Conservation (phyloP, 2,113 vertebrate species). For the Scalopus aquaticus region DNA sequence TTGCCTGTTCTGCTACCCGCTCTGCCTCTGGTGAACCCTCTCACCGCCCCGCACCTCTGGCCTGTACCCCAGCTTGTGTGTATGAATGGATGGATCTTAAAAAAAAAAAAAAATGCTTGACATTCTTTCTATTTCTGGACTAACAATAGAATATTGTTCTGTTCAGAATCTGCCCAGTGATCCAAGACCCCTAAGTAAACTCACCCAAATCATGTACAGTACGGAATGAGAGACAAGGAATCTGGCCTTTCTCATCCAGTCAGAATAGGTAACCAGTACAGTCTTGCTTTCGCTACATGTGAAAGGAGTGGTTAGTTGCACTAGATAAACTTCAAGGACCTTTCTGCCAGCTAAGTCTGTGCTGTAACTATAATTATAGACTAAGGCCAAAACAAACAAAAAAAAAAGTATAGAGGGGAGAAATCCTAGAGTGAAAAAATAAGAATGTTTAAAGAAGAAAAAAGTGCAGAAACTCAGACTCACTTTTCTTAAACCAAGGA, state of each 20-base stretch:
- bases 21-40: too few species aligned
- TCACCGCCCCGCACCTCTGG: too few species aligned
- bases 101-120: slow-evolving; percentile 22
- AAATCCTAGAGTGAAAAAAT: too few species aligned
- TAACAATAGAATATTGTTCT: background rate
- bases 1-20: too few species aligned
- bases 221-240: background rate
- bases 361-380: too few species aligned
- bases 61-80: too few species aligned
- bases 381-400: too few species aligned
- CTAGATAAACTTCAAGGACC: background rate
- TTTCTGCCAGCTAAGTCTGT: background rate
- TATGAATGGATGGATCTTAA: too few species aligned
- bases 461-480: background rate
- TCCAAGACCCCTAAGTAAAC: background rate
- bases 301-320: background rate
- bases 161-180: background rate
- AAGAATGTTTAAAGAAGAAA: background rate
- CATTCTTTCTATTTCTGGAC: background rate
- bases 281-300: background rate
- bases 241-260: background rate
- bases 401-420: background rate
- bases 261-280: background rate
- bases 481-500: background rate
- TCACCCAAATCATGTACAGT: background rate